These are phyloP conservation scores for Macquaria australasica DNA, from an alignment of 2,113 vertebrate species.

Conservation along the genomic window DNA sequence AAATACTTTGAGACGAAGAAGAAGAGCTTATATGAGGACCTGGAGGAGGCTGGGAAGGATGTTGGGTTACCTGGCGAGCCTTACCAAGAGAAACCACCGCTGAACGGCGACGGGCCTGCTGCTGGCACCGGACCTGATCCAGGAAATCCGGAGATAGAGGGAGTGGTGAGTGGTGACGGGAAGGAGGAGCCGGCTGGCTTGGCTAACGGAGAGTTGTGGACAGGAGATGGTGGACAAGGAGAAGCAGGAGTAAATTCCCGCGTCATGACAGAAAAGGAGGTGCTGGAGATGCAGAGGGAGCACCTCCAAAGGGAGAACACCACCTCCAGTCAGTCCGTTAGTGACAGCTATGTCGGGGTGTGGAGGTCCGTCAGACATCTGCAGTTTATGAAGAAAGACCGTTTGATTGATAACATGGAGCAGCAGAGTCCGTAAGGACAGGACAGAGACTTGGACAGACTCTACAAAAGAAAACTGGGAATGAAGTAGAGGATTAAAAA, in stretches of 20 bases:
- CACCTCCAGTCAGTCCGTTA: constrained; percentile 72
- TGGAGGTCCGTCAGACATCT: constrained; percentile 92
- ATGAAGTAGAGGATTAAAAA: background rate
- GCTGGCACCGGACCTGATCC: background rate
- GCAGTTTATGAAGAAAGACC: constrained; percentile 92
- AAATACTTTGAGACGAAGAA: constrained; percentile 93
- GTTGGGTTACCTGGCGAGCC: constrained; percentile 75
- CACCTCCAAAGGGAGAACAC: constrained; percentile 66
- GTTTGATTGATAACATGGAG: constrained; percentile 93
- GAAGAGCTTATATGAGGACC: constrained; percentile 92
- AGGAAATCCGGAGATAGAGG: background rate
- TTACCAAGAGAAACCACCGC: constrained; percentile 48
- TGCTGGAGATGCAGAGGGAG: constrained; percentile 79
- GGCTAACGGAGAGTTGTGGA: constrained; percentile 60
- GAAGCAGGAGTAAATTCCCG: background rate
- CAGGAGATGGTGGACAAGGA: constrained; percentile 38
- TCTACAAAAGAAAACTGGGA: background rate
- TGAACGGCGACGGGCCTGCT: background rate
- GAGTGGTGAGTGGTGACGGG: background rate
- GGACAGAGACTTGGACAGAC: background rate
- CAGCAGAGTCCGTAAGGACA: constrained; percentile 89
- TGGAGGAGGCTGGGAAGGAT: constrained; percentile 88
- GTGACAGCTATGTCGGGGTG: constrained; percentile 90
- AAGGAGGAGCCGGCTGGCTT: background rate
- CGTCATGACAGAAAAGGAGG: constrained; percentile 72